Percentiles rank a stretch among this genome's conserved stretches.
Conservation (phyloP, 2,113 vertebrate genomes). For the Silurus asotus region DNA sequence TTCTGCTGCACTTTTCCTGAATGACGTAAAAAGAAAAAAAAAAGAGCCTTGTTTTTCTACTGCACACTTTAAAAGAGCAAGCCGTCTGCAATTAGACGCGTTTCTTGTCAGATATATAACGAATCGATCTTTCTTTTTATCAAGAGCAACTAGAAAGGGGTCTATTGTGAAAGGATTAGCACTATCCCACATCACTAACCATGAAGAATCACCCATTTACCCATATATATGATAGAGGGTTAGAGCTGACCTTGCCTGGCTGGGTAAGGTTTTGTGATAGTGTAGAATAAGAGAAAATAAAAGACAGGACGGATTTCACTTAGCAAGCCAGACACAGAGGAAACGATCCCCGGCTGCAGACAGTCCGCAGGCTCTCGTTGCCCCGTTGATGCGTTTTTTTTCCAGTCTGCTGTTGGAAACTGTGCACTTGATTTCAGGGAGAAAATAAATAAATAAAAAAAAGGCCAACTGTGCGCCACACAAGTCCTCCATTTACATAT, state of each 20-base stretch:
- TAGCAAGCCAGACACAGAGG: slow-evolving; percentile 47
- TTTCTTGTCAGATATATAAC: slow-evolving; percentile 4
- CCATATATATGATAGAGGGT: background rate
- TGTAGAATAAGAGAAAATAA: slow-evolving; percentile 25
- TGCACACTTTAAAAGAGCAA: slow-evolving; percentile 5
- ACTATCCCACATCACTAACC: slow-evolving; percentile 21
- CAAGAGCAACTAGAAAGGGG: background rate
- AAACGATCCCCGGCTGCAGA: slow-evolving; percentile 43
- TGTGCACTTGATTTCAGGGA: slow-evolving; percentile 46
- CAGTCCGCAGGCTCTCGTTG: slow-evolving; percentile 30
- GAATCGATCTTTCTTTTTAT: background rate
- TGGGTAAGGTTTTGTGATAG: background rate
- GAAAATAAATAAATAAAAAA: background rate
- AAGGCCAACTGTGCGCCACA: slow-evolving; percentile 17
- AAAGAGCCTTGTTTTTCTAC: slow-evolving; percentile 1
- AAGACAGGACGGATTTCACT: slow-evolving; percentile 48
- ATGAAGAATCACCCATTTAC: background rate
- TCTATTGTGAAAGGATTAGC: slow-evolving; percentile 21
- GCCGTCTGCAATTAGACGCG: background rate
- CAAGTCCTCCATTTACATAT: slow-evolving; percentile 49
- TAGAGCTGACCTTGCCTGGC: background rate
- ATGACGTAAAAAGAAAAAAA: slow-evolving; percentile 29
- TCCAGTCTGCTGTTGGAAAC: slow-evolving; percentile 31
- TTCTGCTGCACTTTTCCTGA: slow-evolving; percentile 32
- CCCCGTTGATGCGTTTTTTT: slow-evolving; percentile 16